A percentile compares a stretch with the other conserved stretches of the same genome.
Conservation (phyloP, 2,113 vertebrate genomes). For the Pangasianodon hypophthalmus region DNA sequence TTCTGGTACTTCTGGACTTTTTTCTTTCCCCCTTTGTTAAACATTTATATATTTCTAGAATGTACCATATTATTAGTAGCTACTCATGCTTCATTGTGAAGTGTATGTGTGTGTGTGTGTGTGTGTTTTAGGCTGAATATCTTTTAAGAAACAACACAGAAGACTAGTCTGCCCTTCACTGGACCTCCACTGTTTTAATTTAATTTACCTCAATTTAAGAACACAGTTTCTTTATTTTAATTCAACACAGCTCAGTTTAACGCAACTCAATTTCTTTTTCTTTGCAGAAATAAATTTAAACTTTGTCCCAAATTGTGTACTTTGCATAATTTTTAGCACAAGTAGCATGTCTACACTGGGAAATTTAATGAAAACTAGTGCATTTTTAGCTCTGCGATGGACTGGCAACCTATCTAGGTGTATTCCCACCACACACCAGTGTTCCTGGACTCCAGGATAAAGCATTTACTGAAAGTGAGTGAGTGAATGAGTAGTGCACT, state of each 20-base stretch:
- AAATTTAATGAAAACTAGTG: neutral
- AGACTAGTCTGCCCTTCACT: neutral
- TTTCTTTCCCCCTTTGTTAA: neutral
- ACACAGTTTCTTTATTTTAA: neutral
- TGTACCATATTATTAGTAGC: neutral
- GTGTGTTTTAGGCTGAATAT: slow-evolving; percentile 37
- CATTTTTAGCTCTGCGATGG: neutral
- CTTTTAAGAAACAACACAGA: slow-evolving; percentile 21
- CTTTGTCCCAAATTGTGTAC: neutral
- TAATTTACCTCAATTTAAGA: neutral
- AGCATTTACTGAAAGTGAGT: too few species aligned
- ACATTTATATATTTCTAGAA: neutral
- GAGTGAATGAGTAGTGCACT: too few species aligned
- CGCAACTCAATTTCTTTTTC: neutral
- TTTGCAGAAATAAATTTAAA: neutral
- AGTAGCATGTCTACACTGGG: neutral
- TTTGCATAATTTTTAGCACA: neutral
- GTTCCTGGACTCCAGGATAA: neutral
- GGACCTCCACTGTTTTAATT: neutral
- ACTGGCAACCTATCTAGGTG: neutral
- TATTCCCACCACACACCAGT: neutral
- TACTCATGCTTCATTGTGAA: neutral
- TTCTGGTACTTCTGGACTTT: slow-evolving; percentile 78
- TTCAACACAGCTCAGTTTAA: neutral
- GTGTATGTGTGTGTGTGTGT: slow-evolving; percentile 21